Evolutionary conservation across 2,888 invertebrate species (phyloP).

Genomic region (Cantharis rustica): DNA sequence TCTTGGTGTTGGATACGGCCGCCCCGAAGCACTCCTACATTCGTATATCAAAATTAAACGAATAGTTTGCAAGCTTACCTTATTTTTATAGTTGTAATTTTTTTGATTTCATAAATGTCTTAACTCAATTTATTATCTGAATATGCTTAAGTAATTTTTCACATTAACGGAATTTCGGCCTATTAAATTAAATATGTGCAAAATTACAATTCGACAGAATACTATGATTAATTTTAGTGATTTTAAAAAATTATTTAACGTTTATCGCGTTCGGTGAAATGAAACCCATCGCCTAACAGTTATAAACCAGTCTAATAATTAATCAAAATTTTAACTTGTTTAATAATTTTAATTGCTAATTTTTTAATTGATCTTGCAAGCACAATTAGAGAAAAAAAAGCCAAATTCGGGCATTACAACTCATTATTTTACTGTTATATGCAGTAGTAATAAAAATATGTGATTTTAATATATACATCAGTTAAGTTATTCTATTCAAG

Average conservation of each 20-base stretch:
- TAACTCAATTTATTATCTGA: background rate
- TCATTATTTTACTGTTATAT: too few relatives aligned
- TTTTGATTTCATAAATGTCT: background rate
- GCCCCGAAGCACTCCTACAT: too few relatives aligned
- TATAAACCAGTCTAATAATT: background rate
- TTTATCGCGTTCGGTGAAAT: background rate
- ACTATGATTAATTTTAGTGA: background rate
- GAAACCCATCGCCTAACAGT: background rate
- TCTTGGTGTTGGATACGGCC: too few relatives aligned
- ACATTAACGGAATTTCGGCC: background rate
- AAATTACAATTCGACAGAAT: background rate
- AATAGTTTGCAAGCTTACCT: too few relatives aligned
- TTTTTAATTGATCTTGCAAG: background rate
- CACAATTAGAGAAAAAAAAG: background rate
- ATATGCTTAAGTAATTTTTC: background rate
- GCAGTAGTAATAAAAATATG: too few relatives aligned
- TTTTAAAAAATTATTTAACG: background rate
- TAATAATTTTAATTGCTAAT: background rate
- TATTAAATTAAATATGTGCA: background rate
- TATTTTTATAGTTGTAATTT: too few relatives aligned
- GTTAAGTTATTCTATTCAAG: too few relatives aligned
- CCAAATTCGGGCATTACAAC: background rate
- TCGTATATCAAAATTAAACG: too few relatives aligned
- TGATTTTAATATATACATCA: too few relatives aligned
- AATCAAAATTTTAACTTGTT: background rate